Conservation (phyloP, 2,888 invertebrate species). For the Marasmarcha lunaedactyla region DNA sequence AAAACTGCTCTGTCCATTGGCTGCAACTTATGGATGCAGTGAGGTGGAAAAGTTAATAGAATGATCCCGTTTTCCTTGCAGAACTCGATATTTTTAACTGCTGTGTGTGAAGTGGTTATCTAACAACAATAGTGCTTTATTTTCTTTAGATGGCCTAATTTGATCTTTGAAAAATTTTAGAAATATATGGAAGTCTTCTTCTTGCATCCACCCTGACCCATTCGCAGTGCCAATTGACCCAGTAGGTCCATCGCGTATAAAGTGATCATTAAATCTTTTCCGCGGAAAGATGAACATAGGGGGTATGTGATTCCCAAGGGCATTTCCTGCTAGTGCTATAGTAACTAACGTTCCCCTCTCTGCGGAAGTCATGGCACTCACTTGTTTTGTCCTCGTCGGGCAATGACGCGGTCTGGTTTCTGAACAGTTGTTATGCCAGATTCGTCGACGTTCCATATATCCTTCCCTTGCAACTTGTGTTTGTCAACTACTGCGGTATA, state of each 20-base stretch:
- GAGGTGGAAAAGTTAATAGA: slow-evolving; percentile 20
- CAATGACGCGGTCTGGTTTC: slow-evolving; percentile 22
- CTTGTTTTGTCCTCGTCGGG: slow-evolving; percentile 28
- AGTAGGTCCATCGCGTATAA: slow-evolving; percentile 14
- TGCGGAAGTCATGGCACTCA: slow-evolving; percentile 30
- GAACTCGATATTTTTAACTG: slow-evolving; percentile 18
- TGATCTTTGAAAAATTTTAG: slow-evolving; percentile 11
- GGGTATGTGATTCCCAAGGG: slow-evolving; percentile 12
- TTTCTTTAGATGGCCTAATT: slow-evolving; percentile 10
- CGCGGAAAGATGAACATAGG: slow-evolving; percentile 26
- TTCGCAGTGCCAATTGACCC: slow-evolving; percentile 14
- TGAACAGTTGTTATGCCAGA: too few species aligned
- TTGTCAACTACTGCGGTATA: too few species aligned
- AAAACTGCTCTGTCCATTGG: slow-evolving; percentile 25
- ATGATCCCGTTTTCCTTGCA: slow-evolving; percentile 17
- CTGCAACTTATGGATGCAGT: slow-evolving; percentile 29
- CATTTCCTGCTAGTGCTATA: too few species aligned
- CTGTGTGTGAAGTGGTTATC: slow-evolving; percentile 16
- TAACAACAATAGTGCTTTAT: slow-evolving; percentile 8
- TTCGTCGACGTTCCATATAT: too few species aligned
- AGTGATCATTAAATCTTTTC: slow-evolving; percentile 15
- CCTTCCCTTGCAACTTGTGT: too few species aligned
- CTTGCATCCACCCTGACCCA: slow-evolving; percentile 17
- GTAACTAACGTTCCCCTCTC: slow-evolving; percentile 18
- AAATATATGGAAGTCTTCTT: slow-evolving; percentile 15